Base-by-base conservation (phyloP, 1,140 invertebrate genomes). In the Drosophila mayri region DNA sequence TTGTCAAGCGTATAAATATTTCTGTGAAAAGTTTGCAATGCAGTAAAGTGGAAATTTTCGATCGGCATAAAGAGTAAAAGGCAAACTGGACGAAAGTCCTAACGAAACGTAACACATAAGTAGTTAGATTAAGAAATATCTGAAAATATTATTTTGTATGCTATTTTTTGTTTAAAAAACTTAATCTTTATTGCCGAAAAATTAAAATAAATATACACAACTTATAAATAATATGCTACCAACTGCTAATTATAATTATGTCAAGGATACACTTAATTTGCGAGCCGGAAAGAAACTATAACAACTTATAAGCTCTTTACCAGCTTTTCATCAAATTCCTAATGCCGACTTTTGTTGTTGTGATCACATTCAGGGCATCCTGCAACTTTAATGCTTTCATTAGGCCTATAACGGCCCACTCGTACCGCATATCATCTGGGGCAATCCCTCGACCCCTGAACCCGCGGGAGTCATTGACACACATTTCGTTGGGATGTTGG, bases 371-470 rank as follows among this genome's bases (percentile, higher is more conserved):
- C 79, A 61, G 30, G 7, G 60, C 68, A 65, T 88, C 68, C 73
- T 87, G 76, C 76, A 88, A 88, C 62, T 88, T 87, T 88, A 87
- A 87, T 88, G 76, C 84, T 78, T 88, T 88, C 78, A 88, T 88
- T 88, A 88, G 76, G 67, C 73, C 80, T 88, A 84, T 84, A 88
- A 77, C 83, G 72, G 57, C 28, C 58, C 70, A 62, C 78, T 62
- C 77, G 67, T 58, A 73, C 64, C 74, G 62, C 74, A 87, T 82
- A 83, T 76, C 75, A 67, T 65, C 58, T 59, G 50, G 4, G 47
- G 28, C 30, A 12, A 28, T 62, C 49, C 49, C 43, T 32, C 41
- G 41, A 18, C 22, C 41, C 37, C 28, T 40, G 16, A 25, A n/a
- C 83, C 79, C 83, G 38, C 37, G 77, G 73, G 84, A 67, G 80